A percentile compares a stretch with the other conserved stretches of the same genome.
These are phyloP conservation scores for Hydractinia symbiolongicarpus DNA, from an alignment of 30 jellyfish, hydroid and myxozoan species.

Conservation along the genomic window DNA sequence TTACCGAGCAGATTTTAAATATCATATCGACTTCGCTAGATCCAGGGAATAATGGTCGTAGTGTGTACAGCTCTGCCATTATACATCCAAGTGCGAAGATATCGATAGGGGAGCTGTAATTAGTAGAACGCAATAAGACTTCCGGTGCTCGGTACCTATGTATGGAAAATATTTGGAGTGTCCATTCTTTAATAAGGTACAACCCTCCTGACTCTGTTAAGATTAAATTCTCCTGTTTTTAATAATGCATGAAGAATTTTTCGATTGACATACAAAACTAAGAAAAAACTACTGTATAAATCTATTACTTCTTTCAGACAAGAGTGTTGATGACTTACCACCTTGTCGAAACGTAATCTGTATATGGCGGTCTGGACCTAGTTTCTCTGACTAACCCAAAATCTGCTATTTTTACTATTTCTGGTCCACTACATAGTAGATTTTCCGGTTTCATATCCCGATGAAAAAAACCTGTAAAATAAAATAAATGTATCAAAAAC, in stretches of 20 bases:
- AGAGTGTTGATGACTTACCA: conserved; percentile 48
- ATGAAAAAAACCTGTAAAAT: conserved; percentile 76
- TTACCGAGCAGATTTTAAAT: conserved; percentile 86
- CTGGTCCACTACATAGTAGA: conserved; percentile 97
- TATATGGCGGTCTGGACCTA: conserved; percentile 94
- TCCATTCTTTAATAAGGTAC: too few species aligned
- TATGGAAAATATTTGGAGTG: not conserved
- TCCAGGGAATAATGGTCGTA: conserved; percentile 94
- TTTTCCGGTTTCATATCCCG: conserved; percentile 98
- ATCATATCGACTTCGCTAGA: conserved; percentile 99
- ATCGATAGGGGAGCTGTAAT: conserved; percentile 95
- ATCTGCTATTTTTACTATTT: conserved; percentile 92
- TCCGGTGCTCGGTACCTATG: conserved; percentile 98
- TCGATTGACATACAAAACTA: too few species aligned
- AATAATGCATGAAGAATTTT: too few species aligned
- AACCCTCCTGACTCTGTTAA: too few species aligned
- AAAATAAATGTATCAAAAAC: not conserved
- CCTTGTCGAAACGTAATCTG: conserved; percentile 96
- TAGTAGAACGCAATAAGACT: conserved; percentile 86
- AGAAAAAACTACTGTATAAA: not conserved
- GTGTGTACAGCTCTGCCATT: conserved; percentile 89
- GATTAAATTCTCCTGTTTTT: too few species aligned
- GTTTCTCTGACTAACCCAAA: conserved; percentile 91
- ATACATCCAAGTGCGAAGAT: conserved; percentile 88
- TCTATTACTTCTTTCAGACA: not conserved